Evolutionary conservation across 2,888 invertebrate genomes (phyloP), one percentile per base, ranked within the genome.

Genomic region (Hyles lineata): DNA sequence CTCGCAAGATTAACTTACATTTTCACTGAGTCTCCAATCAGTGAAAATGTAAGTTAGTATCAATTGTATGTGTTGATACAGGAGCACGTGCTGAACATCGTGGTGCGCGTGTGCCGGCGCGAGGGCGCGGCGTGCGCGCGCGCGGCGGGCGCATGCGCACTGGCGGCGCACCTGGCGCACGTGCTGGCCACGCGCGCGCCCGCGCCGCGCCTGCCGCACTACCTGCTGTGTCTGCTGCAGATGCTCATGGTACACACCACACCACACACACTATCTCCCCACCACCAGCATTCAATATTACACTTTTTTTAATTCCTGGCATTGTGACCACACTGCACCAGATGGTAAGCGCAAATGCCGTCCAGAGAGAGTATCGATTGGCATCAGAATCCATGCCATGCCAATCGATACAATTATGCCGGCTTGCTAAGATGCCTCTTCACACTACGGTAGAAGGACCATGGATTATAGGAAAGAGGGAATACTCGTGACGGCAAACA

Each of bases 81-180:
- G 97, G 98, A 99, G 90, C 97, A 98, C 87, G 97, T 98, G 72
- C 95, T 99, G 61, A 97, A 97, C 87, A 97, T 98, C 82, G 95
- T 99, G 73, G 95, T 99, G 80, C 96, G 98, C 83, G 97, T 98
- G 82, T 98, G 98, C 35, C 97, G 98, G 74, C 96, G 97, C 70
- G 99, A 99, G 92, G 98, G 98, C 74, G 97, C 97, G 72, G 98
- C 97, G 23, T 96, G 97, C 84, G 98, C 98, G 35, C 96, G 99
- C 77, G 98, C 98, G 84, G 97, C 98, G 78, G 98, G 98, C 55
- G 95, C 99, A 3, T 97, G 98, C 73, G 97, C 98, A 70, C 95
- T 99, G 72, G 97, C 98, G 1, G 95, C 96, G 80, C 93, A 93
- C 88, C 87, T 88, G 71, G 83, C 86, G 74, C 91, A 92, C 79